These are phyloP conservation scores for Zingel zingel DNA, from an alignment of 2,113 vertebrate genomes.

Conservation along the genomic window DNA sequence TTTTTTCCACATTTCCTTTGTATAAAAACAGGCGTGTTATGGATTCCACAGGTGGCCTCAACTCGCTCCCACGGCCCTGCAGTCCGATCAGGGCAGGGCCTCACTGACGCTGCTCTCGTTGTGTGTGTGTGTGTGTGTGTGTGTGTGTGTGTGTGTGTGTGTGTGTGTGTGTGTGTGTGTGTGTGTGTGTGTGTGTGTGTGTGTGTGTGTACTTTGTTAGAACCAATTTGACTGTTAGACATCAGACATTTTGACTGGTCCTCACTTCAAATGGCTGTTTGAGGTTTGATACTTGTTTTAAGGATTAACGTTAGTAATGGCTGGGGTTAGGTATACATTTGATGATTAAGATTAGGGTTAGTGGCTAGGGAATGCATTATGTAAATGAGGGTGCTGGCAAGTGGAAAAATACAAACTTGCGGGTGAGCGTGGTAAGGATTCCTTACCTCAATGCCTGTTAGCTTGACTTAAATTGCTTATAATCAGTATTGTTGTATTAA, in stretches of 20 bases:
- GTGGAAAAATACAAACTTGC: neutral
- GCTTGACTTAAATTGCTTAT: neutral
- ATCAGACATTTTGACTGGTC: neutral
- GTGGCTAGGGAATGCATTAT: neutral
- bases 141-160: too few relatives aligned
- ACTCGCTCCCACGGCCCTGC: constrained; percentile 45
- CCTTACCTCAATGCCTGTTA: too few relatives aligned
- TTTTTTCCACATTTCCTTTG: constrained; percentile 60
- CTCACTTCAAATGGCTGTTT: neutral
- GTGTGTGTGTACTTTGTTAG: too few relatives aligned
- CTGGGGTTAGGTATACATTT: too few relatives aligned
- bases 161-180: too few relatives aligned
- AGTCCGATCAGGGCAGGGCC: constrained; percentile 34
- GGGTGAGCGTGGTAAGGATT: neutral
- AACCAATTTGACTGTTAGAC: too few relatives aligned
- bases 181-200: too few relatives aligned
- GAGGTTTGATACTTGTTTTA: neutral
- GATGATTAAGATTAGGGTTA: neutral
- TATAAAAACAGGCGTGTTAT: constrained; percentile 70
- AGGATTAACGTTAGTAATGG: neutral
- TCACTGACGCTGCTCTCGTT: neutral
- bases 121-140: neutral
- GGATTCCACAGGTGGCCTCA: constrained; percentile 68
- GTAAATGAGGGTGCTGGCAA: too few relatives aligned
- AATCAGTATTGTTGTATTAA: neutral